phyloP scores from a whole-genome alignment of 2,113 vertebrate genomes.

The Smithornis capensis region DNA sequence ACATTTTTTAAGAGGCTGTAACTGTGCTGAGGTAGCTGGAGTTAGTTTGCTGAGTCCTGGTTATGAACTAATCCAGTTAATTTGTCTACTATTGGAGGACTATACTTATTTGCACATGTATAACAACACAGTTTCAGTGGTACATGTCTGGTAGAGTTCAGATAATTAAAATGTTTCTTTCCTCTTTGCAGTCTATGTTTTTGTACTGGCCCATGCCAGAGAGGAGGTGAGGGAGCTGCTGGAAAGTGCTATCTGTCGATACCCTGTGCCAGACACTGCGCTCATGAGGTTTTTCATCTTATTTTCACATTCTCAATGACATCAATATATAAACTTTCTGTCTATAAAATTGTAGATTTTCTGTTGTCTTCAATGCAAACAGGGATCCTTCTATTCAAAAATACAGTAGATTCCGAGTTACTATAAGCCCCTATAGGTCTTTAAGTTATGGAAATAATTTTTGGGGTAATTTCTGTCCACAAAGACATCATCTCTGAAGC shows the following conservation, averaged over 20 bases:
- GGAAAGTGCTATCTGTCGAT: not conserved
- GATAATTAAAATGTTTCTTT: not conserved
- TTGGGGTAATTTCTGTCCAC: not conserved
- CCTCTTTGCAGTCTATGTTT: not conserved
- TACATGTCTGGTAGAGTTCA: not conserved
- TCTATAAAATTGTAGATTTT: not conserved
- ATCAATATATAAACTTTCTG: not conserved
- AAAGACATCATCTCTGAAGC: not conserved
- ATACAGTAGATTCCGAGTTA: not conserved
- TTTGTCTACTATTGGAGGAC: not conserved
- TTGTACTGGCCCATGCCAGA: rapidly evolving
- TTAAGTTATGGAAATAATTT: not conserved
- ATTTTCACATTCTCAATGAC: not conserved
- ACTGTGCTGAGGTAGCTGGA: not conserved
- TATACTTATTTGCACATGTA: not conserved
- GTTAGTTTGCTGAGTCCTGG: not conserved
- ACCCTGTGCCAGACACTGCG: rapidly evolving
- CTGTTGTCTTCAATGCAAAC: not conserved
- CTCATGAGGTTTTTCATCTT: not conserved
- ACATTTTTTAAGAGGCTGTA: not conserved
- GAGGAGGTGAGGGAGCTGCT: not conserved
- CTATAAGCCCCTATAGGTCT: not conserved
- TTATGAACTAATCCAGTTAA: not conserved
- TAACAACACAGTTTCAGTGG: not conserved
- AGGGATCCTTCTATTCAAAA: not conserved